Evolutionary conservation across 2,797 vertebrate genomes (phyloP), one percentile per base, ranked within the genome.

Genomic region (Strix occidentalis): DNA sequence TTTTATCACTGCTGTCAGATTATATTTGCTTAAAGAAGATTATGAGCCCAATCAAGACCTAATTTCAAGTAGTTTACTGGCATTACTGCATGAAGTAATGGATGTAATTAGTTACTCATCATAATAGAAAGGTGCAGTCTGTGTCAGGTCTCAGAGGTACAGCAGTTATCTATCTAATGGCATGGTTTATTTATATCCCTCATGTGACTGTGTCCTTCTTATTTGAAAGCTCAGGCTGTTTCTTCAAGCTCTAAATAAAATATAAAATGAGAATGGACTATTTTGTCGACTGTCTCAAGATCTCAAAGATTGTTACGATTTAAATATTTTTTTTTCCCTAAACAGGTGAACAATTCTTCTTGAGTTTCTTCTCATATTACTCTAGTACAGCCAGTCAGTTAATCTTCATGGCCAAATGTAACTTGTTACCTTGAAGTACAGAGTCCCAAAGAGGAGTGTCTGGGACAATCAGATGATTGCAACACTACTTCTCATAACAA

Each of bases 21-120:
- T 94, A n/a, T 51, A 90, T 86, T 81, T 84, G 53, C 56, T 83
- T 89, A 69, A 92, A 94, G 65, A 80, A 54, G 72, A 93, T 90
- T 64, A 80, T 63, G 43, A 92, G 53, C 51, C 29, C 5, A 83
- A 80, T 58, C 70, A 89, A 65, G 66, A 85, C 39, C 39, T 65
- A 64, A 85, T 90, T 92, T 96, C 66, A 89, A 56, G 57, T 20
- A 72, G 71, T 84, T 93, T 93, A 81, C n/a, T 72, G 50, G 58
- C 64, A 64, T 65, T 93, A 68, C 18, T 74, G 8, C 35, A 56
- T 29, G 81, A 91, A 35, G 37, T 58, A 81, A 93, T 45, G 33
- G 16, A 39, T 79, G 18, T 31, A 83, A 83, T 76, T 85, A 75
- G 20, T 35, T 24, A 87, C 58, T 71, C 37, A 16, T 75, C 31